phyloP scores from a whole-genome alignment of 2,888 invertebrate genomes.

The Schrankia costaestrigalis region DNA sequence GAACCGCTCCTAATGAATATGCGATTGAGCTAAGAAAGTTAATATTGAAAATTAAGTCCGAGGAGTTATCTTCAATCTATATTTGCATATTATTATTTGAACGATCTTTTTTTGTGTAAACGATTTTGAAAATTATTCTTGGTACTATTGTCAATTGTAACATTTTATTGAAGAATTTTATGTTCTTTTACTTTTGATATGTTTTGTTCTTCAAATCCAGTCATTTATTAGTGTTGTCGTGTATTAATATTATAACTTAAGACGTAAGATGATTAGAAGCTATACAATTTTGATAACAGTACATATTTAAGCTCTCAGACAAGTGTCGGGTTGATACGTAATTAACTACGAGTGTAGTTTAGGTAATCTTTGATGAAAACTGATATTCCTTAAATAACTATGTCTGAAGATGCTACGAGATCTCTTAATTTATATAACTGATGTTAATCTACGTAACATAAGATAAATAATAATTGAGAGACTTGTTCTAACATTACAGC shows the following conservation, averaged over 20 bases:
- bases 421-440: background rate
- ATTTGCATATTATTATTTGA: constrained; percentile 29
- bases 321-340: constrained; percentile 13
- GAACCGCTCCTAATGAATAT: constrained; percentile 42
- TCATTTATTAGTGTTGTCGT: too few species aligned
- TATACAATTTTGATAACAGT: too few species aligned
- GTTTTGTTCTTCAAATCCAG: too few species aligned
- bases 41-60: constrained; percentile 42
- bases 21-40: constrained; percentile 37
- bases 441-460: too few species aligned
- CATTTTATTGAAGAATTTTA: constrained; percentile 13
- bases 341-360: constrained; percentile 1
- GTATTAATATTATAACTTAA: too few species aligned
- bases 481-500: too few species aligned
- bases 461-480: too few species aligned
- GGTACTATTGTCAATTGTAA: constrained; percentile 5
- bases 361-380: constrained; percentile 7
- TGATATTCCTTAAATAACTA: constrained; percentile 4
- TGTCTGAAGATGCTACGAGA: background rate
- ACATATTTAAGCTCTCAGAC: constrained; percentile 7
- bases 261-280: too few species aligned
- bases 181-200: too few species aligned
- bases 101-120: constrained; percentile 9
- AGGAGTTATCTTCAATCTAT: constrained; percentile 29
- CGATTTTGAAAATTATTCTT: background rate